Evolutionary conservation across 35 echinoderm and acorn worm species (phyloP), one percentile per base, ranked within the genome.

Genomic region (Apostichopus parvimensis): DNA sequence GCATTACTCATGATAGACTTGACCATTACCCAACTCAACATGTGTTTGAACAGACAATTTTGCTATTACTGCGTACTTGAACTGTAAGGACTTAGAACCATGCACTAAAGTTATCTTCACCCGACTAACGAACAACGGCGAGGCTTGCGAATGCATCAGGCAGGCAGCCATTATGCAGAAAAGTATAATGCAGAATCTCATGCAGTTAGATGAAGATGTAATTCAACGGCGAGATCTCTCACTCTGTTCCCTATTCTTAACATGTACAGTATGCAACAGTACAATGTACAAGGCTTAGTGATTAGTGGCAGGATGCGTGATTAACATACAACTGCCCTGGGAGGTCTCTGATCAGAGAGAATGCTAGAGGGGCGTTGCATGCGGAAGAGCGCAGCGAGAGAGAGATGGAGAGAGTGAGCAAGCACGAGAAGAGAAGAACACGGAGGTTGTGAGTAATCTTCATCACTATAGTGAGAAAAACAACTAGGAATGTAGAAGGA

Each of bases 281-380:
- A 75, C 71, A 75, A 75, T 75, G 71, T 75, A 22, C 20, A 75
- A 75, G 7, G 71, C 71, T 75, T 59, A 58, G 81, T 84, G 81
- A 84, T 84, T 84, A 84, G 24, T 22, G 24, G 17, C 55, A 59
- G 81, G 57, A 84, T 84, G 56, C 81, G 57, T 84, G 81, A 84
- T 84, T 84, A 84, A 84, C 81, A 84, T 84, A 84, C 81, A 84
- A 84, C 9, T 58, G 57, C 81, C 81, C 81, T 84, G 81, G 81
- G 81, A 84, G 81, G 55, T 84, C 71, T 75, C 21, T 84, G 17
- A 20, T 62, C 11, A n/a, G 6, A 58, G 15, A 84, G 24, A 60
- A 84, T 25, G 81, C 81, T 58, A 52, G 81, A 58, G 57, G 81
- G 81, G 81, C 81, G 54, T 57, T 55, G 81, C 25, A 82, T 55